phyloP scores from a whole-genome alignment of 37 sponge, comb jelly and placozoan species.

The Tethya wilhelma region DNA sequence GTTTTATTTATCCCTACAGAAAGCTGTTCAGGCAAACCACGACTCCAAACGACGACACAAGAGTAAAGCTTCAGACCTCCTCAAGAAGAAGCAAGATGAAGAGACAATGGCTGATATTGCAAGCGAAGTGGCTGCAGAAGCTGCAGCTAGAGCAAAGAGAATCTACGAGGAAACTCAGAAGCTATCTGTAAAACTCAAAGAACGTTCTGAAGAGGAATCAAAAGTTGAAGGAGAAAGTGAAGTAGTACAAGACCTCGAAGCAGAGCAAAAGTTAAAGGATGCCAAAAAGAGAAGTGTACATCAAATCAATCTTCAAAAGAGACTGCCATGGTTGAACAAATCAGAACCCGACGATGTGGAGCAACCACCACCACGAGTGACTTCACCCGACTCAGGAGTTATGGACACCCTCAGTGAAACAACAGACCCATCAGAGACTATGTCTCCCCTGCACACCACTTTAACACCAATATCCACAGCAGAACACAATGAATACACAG shows the following conservation, averaged over 20 bases:
- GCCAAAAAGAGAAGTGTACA: neutral
- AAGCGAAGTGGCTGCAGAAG: conserved; percentile 39
- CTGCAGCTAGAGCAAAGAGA: conserved; percentile 10
- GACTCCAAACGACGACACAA: conserved; percentile 6
- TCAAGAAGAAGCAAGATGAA: conserved; percentile 28
- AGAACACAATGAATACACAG: neutral
- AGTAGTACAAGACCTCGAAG: neutral
- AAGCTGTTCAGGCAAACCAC: conserved; percentile 48
- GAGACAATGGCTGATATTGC: conserved; percentile 48
- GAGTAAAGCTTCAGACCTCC: neutral
- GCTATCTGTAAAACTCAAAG: neutral
- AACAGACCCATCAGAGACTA: neutral
- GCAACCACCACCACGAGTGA: neutral
- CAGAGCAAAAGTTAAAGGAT: too few relatives aligned
- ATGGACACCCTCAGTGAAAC: conserved; percentile 2
- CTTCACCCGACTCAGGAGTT: conserved; percentile 1
- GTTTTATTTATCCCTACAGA: conserved; percentile 26
- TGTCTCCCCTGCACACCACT: neutral
- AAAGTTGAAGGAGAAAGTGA: neutral
- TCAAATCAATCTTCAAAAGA: neutral
- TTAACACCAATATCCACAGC: neutral
- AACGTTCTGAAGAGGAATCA: neutral
- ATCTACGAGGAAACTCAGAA: conserved; percentile 4
- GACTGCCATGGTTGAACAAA: conserved; percentile 18
- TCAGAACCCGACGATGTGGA: neutral